A percentile compares a stretch with the other conserved stretches of the same genome.
phyloP scores from a whole-genome alignment of 1,140 invertebrate species.

The Halictus rubicundus region DNA sequence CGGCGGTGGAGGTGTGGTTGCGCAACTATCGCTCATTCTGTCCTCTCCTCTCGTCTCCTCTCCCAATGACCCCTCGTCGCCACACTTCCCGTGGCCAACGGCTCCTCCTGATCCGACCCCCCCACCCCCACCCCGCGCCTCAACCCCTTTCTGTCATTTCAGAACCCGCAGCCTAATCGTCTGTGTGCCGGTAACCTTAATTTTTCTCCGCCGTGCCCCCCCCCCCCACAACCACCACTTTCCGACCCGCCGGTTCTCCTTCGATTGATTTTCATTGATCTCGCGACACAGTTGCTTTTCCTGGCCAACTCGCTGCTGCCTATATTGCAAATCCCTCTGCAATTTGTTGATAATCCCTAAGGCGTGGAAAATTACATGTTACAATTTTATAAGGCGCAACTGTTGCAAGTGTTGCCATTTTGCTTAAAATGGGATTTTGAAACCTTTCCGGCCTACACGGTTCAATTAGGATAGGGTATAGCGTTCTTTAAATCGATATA shows the following conservation, averaged over 20 bases:
- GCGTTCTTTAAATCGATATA: no score
- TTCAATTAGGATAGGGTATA: no score
- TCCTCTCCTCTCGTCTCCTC: conserved; percentile 48
- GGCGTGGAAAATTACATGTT: no score
- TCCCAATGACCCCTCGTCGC: background rate
- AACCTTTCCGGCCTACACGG: no score
- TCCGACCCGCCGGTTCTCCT: background rate
- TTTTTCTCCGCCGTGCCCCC: conserved; percentile 27
- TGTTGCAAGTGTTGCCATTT: no score
- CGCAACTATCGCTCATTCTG: conserved; percentile 71
- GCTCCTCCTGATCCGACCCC: conserved; percentile 27
- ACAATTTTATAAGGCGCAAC: no score
- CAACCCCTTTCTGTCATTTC: conserved; percentile 24
- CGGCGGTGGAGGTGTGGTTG: conserved; percentile 64
- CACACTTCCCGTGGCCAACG: conserved; percentile 17
- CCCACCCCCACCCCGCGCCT: conserved; percentile 14
- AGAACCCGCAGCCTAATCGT: conserved; percentile 27
- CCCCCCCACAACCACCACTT: background rate
- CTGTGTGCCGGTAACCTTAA: conserved; percentile 47
- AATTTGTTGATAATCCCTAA: background rate
- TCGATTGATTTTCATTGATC: conserved; percentile 28
- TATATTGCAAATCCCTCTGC: conserved; percentile 3
- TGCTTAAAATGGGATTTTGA: no score
- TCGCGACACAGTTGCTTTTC: background rate
- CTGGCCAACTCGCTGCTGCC: background rate